phyloP scores from a whole-genome alignment of 2,797 vertebrate genomes.

The Alosa sapidissima region DNA sequence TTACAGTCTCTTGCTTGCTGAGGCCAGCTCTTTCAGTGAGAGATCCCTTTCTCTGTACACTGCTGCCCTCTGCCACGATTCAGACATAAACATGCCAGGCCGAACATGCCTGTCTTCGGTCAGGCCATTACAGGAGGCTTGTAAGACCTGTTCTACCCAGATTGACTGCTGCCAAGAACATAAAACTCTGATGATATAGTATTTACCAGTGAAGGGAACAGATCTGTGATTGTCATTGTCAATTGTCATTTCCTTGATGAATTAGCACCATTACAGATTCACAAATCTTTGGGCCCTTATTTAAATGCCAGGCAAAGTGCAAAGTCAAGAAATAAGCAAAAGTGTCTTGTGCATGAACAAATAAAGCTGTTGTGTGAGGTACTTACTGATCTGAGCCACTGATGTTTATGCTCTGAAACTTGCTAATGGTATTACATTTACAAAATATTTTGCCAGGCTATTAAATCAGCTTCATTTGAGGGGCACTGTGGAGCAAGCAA shows the following conservation, averaged over 20 bases:
- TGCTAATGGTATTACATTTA: too few species aligned
- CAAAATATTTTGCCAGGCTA: too few species aligned
- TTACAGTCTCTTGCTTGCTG: background rate
- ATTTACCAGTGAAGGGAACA: background rate
- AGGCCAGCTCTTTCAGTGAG: constrained; percentile 34
- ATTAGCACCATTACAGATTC: background rate
- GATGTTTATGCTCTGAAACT: too few species aligned
- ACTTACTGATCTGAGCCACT: too few species aligned
- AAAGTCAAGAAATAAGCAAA: too few species aligned
- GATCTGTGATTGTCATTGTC: background rate
- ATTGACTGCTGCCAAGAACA: constrained; percentile 49
- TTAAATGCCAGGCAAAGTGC: too few species aligned
- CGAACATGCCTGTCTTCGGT: constrained; percentile 53
- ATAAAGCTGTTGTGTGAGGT: too few species aligned
- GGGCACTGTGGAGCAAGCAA: too few species aligned
- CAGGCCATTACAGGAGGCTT: constrained; percentile 57
- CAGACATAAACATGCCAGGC: constrained; percentile 62
- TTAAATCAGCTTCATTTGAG: too few species aligned
- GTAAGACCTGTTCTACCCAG: constrained; percentile 54
- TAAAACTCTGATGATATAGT: background rate
- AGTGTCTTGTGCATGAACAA: too few species aligned
- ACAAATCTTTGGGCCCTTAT: background rate
- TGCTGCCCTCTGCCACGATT: constrained; percentile 31
- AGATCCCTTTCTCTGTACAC: constrained; percentile 49
- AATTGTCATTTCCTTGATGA: background rate